Percentiles rank a stretch among this genome's conserved stretches.
phyloP scores from a whole-genome alignment of 2,888 invertebrate species.

The Leptopilina myrica region DNA sequence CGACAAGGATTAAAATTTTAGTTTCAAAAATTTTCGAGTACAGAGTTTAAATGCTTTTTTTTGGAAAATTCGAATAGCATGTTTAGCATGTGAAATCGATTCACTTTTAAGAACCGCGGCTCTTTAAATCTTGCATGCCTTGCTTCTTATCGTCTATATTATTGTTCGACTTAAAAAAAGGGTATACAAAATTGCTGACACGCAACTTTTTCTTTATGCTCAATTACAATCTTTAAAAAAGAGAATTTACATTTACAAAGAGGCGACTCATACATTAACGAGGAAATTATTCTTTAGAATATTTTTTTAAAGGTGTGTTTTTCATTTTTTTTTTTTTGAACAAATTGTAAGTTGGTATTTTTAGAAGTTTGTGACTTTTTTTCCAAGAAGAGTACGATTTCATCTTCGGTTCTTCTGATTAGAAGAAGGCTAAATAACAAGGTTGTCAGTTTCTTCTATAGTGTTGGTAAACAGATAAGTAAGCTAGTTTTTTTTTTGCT shows the following conservation, averaged over 20 bases:
- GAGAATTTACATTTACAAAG: neutral
- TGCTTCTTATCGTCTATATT: conserved; percentile 47
- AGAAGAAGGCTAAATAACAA: too few relatives aligned
- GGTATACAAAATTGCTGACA: conserved; percentile 2
- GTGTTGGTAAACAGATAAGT: too few relatives aligned
- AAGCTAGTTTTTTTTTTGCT: too few relatives aligned
- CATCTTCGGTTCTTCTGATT: too few relatives aligned
- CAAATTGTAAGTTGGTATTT: too few relatives aligned
- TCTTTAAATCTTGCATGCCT: conserved; percentile 62
- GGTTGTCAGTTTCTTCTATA: too few relatives aligned
- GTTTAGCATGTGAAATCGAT: conserved; percentile 63
- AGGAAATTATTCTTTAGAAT: neutral
- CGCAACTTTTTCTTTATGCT: conserved; percentile 10
- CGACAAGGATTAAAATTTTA: too few relatives aligned
- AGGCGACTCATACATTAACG: neutral
- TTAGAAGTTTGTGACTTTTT: too few relatives aligned
- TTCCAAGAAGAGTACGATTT: too few relatives aligned
- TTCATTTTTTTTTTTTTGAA: too few relatives aligned
- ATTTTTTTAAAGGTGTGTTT: neutral
- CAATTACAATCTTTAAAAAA: neutral
- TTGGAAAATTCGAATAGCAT: conserved; percentile 50
- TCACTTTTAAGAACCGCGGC: conserved; percentile 45
- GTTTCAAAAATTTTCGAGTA: neutral
- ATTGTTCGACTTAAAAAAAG: conserved; percentile 4
- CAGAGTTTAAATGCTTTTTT: too few relatives aligned